Percentiles rank a stretch among this genome's conserved stretches.
Conservation (phyloP, 2,113 vertebrate genomes). For the Apodemus speciosus region DNA sequence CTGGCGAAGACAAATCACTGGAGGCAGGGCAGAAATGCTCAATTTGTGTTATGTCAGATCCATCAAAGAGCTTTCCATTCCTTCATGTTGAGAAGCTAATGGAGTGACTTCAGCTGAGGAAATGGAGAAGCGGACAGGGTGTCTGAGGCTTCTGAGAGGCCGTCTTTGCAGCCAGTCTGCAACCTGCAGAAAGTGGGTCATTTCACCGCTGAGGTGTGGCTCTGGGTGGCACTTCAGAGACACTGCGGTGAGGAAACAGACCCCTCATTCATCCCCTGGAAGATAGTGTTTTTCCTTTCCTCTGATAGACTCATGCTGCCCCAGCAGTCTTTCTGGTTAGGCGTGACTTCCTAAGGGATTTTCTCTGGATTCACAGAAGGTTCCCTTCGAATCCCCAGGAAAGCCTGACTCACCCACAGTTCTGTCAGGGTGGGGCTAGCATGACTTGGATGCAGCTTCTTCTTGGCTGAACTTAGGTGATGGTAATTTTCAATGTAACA, state of each 20-base stretch:
- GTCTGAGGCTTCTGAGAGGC: slow-evolving; percentile 20
- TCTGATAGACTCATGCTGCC: slow-evolving; percentile 71
- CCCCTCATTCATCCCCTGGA: slow-evolving; percentile 60
- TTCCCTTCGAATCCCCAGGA: slow-evolving; percentile 78
- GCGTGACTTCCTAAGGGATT: slow-evolving; percentile 83
- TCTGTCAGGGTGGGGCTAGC: slow-evolving; percentile 79
- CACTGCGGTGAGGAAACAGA: slow-evolving; percentile 62
- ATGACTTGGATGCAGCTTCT: slow-evolving; percentile 77
- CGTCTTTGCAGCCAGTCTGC: slow-evolving; percentile 43
- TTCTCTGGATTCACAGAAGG: slow-evolving; percentile 80
- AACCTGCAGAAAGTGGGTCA: slow-evolving; percentile 63
- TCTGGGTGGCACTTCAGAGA: slow-evolving; percentile 60
- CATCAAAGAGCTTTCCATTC: slow-evolving; percentile 59
- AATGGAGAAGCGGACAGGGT: slow-evolving; percentile 10
- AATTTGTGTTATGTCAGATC: neutral
- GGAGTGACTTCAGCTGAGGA: slow-evolving; percentile 53
- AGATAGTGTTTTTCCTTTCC: slow-evolving; percentile 79
- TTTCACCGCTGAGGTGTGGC: slow-evolving; percentile 48
- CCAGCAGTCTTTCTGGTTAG: slow-evolving; percentile 67
- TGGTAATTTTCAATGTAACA: slow-evolving; percentile 75
- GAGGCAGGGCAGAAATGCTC: neutral
- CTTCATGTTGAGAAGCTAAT: slow-evolving; percentile 33
- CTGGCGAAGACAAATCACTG: neutral
- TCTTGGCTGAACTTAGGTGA: slow-evolving; percentile 79
- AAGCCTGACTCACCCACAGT: slow-evolving; percentile 81